Evolutionary conservation across 2,888 invertebrate species (phyloP).

Genomic region (Merodon equestris): DNA sequence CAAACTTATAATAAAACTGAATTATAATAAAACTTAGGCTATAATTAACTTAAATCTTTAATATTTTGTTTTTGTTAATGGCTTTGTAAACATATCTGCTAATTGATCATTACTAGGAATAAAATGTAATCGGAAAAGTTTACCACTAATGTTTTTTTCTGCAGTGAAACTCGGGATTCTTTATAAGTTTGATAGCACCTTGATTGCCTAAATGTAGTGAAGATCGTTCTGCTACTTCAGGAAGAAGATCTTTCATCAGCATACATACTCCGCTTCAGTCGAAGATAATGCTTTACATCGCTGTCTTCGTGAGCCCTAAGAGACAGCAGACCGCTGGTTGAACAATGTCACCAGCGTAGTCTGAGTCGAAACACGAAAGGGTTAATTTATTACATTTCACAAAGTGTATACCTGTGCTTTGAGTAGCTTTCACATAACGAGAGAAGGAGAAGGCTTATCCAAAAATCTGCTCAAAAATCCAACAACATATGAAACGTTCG

Average conservation of each 20-base stretch:
- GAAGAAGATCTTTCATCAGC: conserved; percentile 3
- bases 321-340: conserved; percentile 70
- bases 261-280: conserved; percentile 8
- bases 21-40: too few relatives aligned
- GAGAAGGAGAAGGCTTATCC: conserved; percentile 39
- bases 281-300: conserved; percentile 11
- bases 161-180: conserved; percentile 17
- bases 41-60: conserved; percentile 1
- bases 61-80: conserved; percentile 5
- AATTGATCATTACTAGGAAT: conserved; percentile 7
- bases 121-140: neutral
- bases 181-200: conserved; percentile 24
- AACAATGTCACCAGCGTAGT: conserved; percentile 66
- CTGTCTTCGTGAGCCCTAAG: conserved; percentile 71
- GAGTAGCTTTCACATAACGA: conserved; percentile 8
- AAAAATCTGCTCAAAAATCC: conserved; percentile 32
- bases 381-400: conserved; percentile 17
- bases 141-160: neutral
- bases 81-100: conserved; percentile 27
- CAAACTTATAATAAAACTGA: too few relatives aligned
- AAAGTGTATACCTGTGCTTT: too few relatives aligned
- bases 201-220: conserved; percentile 25
- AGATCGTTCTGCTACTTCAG: neutral
- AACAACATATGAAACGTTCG: conserved; percentile 46
- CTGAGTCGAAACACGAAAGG: conserved; percentile 49